These are phyloP conservation scores for Hiodon alosoides DNA, from an alignment of 2,113 vertebrate genomes.

Conservation along the genomic window DNA sequence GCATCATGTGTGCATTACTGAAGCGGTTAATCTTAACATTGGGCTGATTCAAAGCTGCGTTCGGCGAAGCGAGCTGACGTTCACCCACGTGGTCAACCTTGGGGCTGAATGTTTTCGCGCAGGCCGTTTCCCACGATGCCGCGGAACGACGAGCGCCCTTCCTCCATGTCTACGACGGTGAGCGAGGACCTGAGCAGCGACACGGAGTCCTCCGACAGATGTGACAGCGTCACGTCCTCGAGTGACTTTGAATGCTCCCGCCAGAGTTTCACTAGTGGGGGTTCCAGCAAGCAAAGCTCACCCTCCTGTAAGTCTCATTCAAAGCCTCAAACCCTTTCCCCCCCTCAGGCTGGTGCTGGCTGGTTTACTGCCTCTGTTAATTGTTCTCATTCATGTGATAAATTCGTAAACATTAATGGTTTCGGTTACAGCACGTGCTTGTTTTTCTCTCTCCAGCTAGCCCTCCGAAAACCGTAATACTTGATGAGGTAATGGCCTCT, in stretches of 20 bases:
- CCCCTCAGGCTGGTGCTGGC: not conserved
- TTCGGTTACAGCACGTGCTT: conserved; percentile 7
- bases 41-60: no score
- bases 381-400: not conserved
- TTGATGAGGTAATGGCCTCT: conserved; percentile 82
- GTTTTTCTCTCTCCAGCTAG: conserved; percentile 66
- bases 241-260: conserved; percentile 77
- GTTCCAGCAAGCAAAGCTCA: conserved; percentile 83
- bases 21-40: no score
- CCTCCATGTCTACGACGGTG: conserved; percentile 48
- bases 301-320: conserved; percentile 73
- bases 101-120: not conserved
- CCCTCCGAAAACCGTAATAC: conserved; percentile 73
- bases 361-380: not conserved
- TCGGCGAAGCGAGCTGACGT: no score
- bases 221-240: conserved; percentile 70
- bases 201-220: conserved; percentile 69
- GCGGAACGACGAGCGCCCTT: conserved; percentile 66
- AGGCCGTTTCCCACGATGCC: conserved; percentile 69
- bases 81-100: no score
- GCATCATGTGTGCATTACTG: no score
- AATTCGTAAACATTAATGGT: conserved; percentile 31
- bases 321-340: not conserved
- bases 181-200: conserved; percentile 76
- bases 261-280: conserved; percentile 80